A percentile compares a stretch with the other conserved stretches of the same genome.
phyloP scores from a whole-genome alignment of 1,140 invertebrate genomes.

The Drosophila subobscura region DNA sequence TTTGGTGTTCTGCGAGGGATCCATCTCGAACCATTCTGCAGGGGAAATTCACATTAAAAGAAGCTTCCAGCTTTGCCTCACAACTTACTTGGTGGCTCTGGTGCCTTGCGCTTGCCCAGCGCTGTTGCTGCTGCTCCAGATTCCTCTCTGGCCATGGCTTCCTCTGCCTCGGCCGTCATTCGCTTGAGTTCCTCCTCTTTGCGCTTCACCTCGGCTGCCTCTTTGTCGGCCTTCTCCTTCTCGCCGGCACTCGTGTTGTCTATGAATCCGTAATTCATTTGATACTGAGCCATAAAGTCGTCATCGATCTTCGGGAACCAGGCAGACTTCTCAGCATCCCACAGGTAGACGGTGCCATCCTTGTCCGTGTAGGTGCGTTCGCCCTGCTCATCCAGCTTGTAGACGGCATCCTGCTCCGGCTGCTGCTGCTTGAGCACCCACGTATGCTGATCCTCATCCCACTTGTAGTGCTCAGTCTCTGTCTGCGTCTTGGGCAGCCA shows the following conservation, averaged over 20 bases:
- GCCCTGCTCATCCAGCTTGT: constrained; percentile 89
- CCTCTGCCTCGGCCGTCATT: constrained; percentile 74
- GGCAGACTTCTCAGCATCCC: constrained; percentile 94
- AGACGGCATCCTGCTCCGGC: constrained; percentile 84
- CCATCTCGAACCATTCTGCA: constrained; percentile 95
- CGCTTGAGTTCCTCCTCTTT: constrained; percentile 67
- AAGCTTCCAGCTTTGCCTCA: not conserved
- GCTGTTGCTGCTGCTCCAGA: constrained; percentile 24
- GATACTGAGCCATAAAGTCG: constrained; percentile 97
- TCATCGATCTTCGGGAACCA: constrained; percentile 99
- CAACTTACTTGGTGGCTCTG: constrained; percentile 83
- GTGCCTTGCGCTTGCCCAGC: constrained; percentile 83
- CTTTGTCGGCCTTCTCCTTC: constrained; percentile 63
- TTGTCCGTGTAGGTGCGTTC: constrained; percentile 92
- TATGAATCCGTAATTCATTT: constrained; percentile 96
- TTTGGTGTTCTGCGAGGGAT: constrained; percentile 97
- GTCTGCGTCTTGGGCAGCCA: constrained; percentile 86
- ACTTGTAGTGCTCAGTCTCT: constrained; percentile 83
- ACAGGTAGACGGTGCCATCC: constrained; percentile 95
- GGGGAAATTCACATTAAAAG: not conserved
- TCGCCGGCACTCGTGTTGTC: constrained; percentile 84
- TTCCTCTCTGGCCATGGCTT: constrained; percentile 67
- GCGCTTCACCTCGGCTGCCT: constrained; percentile 56
- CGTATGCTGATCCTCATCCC: constrained; percentile 77
- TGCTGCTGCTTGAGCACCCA: constrained; percentile 63